phyloP scores from a whole-genome alignment of 2,113 vertebrate genomes.

The Eidolon helvum region DNA sequence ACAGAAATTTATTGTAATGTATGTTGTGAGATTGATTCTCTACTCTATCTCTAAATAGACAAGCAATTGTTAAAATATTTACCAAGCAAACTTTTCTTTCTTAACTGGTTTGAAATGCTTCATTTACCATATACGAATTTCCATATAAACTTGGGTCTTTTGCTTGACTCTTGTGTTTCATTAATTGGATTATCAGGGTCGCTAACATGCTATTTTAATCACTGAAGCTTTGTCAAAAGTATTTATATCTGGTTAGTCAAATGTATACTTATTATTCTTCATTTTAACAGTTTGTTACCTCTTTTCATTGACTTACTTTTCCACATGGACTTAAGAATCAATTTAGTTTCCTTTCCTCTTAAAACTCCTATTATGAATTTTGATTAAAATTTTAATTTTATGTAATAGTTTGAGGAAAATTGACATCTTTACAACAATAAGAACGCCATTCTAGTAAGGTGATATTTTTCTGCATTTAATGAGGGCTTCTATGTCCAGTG shows the following conservation, averaged over 20 bases:
- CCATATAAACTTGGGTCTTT: neutral
- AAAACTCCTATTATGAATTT: neutral
- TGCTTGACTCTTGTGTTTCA: neutral
- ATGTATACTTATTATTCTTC: neutral
- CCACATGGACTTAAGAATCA: neutral
- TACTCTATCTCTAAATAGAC: neutral
- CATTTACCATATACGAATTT: neutral
- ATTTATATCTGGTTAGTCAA: neutral
- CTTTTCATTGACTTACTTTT: neutral
- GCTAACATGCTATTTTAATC: neutral
- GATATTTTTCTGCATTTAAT: neutral
- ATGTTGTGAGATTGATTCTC: neutral
- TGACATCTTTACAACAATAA: neutral
- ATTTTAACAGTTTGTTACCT: neutral
- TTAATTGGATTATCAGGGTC: neutral
- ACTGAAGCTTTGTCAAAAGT: neutral
- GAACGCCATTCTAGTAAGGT: neutral
- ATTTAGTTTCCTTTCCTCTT: neutral
- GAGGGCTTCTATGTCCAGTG: neutral
- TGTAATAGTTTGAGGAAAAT: neutral
- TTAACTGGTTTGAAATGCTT: neutral
- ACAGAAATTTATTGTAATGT: neutral
- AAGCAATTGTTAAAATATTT: conserved; percentile 7
- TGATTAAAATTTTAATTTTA: neutral
- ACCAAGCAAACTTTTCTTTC: neutral